phyloP scores from a whole-genome alignment of 2,113 vertebrate species.

The Microtus ochrogaster region DNA sequence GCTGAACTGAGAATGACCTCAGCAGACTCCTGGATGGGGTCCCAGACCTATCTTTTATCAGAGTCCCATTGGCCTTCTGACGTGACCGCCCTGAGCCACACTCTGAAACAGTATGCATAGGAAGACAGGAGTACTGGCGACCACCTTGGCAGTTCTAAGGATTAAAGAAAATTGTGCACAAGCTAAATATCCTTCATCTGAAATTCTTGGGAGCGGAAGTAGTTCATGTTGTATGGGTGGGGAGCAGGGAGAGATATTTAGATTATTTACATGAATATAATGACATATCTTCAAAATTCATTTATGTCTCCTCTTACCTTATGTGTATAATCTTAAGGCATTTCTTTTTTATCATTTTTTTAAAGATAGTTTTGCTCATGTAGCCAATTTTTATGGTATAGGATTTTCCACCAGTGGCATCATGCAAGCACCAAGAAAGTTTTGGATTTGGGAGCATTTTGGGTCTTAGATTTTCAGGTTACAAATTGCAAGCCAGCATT shows the following conservation, averaged over 20 bases:
- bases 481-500: no score
- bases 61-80: neutral
- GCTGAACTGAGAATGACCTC: fast-evolving
- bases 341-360: neutral
- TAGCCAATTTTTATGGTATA: neutral
- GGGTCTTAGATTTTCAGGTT: neutral
- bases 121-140: neutral
- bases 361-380: neutral
- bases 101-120: neutral
- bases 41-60: neutral
- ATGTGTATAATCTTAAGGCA: neutral
- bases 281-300: neutral
- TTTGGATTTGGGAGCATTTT: neutral
- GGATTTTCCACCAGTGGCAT: neutral
- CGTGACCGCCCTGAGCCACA: neutral
- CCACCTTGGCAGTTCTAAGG: neutral
- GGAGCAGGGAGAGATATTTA: neutral
- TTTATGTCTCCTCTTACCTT: neutral
- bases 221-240: neutral
- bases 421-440: neutral
- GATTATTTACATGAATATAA: neutral
- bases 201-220: neutral
- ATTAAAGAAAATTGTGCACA: neutral
- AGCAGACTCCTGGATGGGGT: neutral
- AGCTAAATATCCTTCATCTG: neutral